Evolutionary conservation across 2,797 vertebrate species (phyloP).

Genomic region (Melanotaenia nigrans): DNA sequence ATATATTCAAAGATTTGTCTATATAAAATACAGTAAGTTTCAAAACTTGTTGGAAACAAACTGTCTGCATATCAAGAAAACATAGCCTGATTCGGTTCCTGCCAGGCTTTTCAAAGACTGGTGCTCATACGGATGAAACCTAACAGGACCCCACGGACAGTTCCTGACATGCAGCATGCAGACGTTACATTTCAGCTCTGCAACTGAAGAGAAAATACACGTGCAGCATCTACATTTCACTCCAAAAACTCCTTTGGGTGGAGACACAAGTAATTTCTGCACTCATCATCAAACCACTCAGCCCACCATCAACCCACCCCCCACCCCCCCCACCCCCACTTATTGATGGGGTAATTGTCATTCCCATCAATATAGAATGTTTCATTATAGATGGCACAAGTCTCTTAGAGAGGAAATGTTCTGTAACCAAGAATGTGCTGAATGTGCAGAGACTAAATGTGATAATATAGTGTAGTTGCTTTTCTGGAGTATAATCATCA

Average conservation of each 20-base stretch:
- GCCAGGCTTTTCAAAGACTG: not conserved
- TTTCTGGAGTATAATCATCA: constrained; percentile 11
- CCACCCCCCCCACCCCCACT: not conserved
- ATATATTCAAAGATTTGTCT: no score
- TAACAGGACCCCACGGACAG: not conserved
- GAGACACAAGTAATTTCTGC: constrained; percentile 8
- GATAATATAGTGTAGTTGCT: constrained; percentile 14
- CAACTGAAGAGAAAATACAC: not conserved
- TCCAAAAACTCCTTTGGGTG: constrained; percentile 3
- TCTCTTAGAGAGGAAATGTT: constrained; percentile 27
- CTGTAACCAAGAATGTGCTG: constrained; percentile 22
- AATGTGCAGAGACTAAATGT: constrained; percentile 29
- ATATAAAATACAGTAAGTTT: no score
- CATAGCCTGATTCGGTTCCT: no score
- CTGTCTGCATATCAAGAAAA: no score
- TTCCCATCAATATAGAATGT: constrained; percentile 8
- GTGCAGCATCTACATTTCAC: not conserved
- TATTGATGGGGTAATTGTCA: not conserved
- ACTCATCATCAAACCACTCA: constrained; percentile 7
- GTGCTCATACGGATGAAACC: not conserved
- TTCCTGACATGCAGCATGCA: not conserved
- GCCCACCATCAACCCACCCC: not conserved
- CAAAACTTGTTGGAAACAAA: no score
- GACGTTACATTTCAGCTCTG: not conserved
- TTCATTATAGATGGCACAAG: constrained; percentile 14